phyloP scores from a whole-genome alignment of 2,888 invertebrate genomes.

The Sympetrum striolatum region DNA sequence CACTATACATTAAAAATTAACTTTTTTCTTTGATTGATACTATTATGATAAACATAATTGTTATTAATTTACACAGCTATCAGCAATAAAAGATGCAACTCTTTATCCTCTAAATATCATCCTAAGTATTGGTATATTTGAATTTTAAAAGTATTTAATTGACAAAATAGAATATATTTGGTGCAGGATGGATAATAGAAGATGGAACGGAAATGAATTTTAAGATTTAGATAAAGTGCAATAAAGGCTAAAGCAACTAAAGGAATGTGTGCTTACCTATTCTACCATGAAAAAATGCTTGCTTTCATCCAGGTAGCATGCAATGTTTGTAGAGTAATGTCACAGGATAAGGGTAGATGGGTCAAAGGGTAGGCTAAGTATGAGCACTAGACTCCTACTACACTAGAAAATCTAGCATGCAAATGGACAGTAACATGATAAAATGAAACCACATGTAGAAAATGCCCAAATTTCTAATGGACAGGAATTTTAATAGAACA shows the following conservation, averaged over 20 bases:
- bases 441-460: neutral
- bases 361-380: constrained; percentile 2
- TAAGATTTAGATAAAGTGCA: neutral
- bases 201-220: too few species aligned
- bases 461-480: neutral
- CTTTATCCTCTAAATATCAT: too few species aligned
- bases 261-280: constrained; percentile 28
- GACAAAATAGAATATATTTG: too few species aligned
- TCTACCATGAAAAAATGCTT: constrained; percentile 29
- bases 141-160: too few species aligned
- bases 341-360: neutral
- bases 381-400: neutral
- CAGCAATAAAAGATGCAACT: too few species aligned
- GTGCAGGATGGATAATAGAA: too few species aligned
- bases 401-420: constrained; percentile 1
- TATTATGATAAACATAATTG: too few species aligned
- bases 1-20: too few species aligned
- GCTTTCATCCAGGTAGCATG: constrained; percentile 38
- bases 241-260: constrained; percentile 19
- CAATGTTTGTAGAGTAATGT: constrained; percentile 26
- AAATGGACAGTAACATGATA: neutral
- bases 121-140: too few species aligned
- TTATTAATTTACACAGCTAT: too few species aligned
- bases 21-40: too few species aligned
- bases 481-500: neutral